Base-by-base conservation (phyloP, 2,888 invertebrate species). In the Drosophila fulvimacula region DNA sequence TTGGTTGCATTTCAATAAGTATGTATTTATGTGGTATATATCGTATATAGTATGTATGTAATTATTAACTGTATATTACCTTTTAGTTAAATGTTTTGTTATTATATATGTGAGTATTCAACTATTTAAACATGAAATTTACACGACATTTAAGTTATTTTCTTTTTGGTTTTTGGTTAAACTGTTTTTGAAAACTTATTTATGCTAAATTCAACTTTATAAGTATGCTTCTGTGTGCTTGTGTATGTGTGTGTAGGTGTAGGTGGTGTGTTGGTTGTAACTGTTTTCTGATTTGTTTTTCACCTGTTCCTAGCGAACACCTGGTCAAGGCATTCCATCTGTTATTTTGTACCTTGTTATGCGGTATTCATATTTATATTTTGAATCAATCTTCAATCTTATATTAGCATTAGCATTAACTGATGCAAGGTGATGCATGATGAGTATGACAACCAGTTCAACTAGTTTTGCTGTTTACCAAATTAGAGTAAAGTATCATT, bases 81-180 rank as follows among this genome's bases (percentile, higher is more conserved):
- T 2, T 52, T 48, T 57, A 27, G 6, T 46, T 42, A 34, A 17
- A 53, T 53, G 39, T 27, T 53, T 51, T 32, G 52, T 34, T 60
- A 38, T 61, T 21, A 38, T 52, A 17, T 49, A 61, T 53, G 30
- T 61, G 24, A 46, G 36, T 67, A 49, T 56, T 51, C 39, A 49
- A 24, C 42, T 67, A 58, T 60, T 64, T 36, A 63, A 88, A 83
- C 80, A 88, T 82, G 88, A 85, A 82, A 76, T 88, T 48, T 85
- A 88, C 83, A 89, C 83, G 90, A 88, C 83, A 88, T 73, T 83
- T 83, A 83, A 59, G 55, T 85, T 88, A 38, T 63, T 66, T 78
- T 17, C 10, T 10, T 39, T 27, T 48, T 27, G 27, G 10, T 27
- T 48, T 30, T 48, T n/a, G 86, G 62, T 79, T 88, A 76, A 69